Percentiles rank a stretch among this genome's conserved stretches.
phyloP scores from a whole-genome alignment of 2,797 vertebrate species.

The Momotus momota region DNA sequence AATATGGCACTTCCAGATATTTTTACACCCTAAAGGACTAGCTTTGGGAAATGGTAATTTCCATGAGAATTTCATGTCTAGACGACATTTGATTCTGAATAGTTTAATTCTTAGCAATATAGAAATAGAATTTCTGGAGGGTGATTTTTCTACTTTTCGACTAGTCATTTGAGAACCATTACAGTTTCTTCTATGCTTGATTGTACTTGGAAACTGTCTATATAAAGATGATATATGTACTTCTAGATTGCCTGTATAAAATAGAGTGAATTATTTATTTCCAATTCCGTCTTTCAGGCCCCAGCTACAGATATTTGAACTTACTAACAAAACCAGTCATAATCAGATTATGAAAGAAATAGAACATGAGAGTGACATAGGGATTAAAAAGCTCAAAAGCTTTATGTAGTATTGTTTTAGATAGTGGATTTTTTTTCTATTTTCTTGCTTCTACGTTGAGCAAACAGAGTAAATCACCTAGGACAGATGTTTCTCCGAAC shows the following conservation, averaged over 20 bases:
- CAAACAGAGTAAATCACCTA: background rate
- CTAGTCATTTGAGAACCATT: slow-evolving; percentile 24
- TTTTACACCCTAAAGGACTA: slow-evolving; percentile 10
- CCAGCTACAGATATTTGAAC: background rate
- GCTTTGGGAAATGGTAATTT: slow-evolving; percentile 20
- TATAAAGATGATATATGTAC: background rate
- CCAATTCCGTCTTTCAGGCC: background rate
- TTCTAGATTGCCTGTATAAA: background rate
- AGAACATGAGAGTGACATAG: accelerated
- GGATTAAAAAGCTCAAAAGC: background rate
- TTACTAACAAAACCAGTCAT: background rate
- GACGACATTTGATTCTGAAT: background rate
- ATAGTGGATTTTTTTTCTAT: background rate
- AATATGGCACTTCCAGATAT: background rate
- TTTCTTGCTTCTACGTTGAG: background rate
- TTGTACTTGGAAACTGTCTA: background rate
- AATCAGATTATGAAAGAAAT: background rate
- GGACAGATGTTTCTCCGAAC: background rate
- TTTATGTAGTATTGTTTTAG: background rate
- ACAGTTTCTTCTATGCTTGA: background rate
- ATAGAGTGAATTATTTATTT: background rate
- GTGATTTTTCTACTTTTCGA: slow-evolving; percentile 5
- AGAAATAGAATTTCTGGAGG: slow-evolving; percentile 32
- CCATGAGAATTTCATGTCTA: background rate
- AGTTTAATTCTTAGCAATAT: slow-evolving; percentile 24